Percentiles rank a stretch among this genome's conserved stretches.
Conservation (phyloP, 2,113 vertebrate genomes). For the Pomatorhinus ruficollis region DNA sequence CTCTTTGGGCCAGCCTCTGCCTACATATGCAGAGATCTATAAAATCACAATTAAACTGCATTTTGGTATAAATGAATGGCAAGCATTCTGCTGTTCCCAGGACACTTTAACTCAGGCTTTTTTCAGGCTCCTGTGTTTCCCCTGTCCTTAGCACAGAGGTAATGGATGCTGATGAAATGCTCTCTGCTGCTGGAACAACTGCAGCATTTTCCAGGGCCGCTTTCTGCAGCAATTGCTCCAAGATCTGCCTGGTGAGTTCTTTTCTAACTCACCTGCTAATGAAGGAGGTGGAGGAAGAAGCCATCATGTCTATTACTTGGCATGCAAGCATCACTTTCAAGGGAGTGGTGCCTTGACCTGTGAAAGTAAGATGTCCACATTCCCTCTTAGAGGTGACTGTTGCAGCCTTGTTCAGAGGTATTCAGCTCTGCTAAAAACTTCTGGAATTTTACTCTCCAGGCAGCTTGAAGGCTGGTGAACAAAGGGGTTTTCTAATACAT, state of each 20-base stretch:
- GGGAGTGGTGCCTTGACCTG: background rate
- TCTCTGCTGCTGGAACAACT: background rate
- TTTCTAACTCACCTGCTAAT: conserved; percentile 27
- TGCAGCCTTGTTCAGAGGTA: background rate
- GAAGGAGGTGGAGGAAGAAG: conserved; percentile 29
- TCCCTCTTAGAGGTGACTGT: background rate
- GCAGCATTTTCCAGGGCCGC: background rate
- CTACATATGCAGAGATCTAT: background rate
- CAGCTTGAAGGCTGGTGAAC: conserved; percentile 65
- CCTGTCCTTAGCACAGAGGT: background rate
- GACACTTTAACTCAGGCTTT: background rate
- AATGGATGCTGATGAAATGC: background rate
- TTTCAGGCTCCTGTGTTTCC: background rate
- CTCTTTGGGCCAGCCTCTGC: background rate
- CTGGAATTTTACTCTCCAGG: background rate
- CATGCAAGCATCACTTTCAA: conserved; percentile 5
- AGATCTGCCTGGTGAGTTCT: background rate
- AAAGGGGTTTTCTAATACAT: conserved; percentile 53
- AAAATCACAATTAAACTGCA: background rate
- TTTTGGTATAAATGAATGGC: background rate
- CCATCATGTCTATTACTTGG: background rate
- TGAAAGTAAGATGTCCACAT: background rate
- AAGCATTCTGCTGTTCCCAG: background rate
- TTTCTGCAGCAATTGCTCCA: background rate
- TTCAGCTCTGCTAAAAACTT: conserved; percentile 4